Conservation (phyloP, 1,140 invertebrate species). For the Heliconius hewitsoni region DNA sequence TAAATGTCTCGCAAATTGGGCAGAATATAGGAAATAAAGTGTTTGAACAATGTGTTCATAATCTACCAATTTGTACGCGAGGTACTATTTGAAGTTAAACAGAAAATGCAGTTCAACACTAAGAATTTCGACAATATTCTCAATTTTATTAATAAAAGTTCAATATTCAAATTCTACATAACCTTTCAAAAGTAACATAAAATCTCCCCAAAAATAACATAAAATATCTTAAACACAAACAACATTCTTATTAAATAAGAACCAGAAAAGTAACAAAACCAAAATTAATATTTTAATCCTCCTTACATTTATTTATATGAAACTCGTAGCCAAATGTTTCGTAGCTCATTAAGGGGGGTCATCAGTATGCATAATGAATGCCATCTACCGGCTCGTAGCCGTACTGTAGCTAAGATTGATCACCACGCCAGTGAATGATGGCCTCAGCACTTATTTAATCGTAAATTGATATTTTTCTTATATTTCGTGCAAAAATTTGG, state of each 20-base stretch:
- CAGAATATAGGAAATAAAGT: no score
- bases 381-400: conserved; percentile 61
- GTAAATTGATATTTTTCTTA: conserved; percentile 6
- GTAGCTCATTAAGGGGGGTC: conserved; percentile 80
- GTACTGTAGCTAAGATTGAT: conserved; percentile 72
- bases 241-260: not conserved
- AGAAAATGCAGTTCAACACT: no score
- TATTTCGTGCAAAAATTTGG: not conserved
- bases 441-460: conserved; percentile 17
- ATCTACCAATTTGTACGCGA: fast-evolving
- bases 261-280: not conserved
- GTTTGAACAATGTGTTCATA: no score
- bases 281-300: not conserved
- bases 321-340: conserved; percentile 46
- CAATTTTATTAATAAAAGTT: no score
- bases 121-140: no score
- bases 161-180: no score
- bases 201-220: no score
- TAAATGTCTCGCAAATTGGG: no score
- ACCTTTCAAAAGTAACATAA: no score
- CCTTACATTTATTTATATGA: not conserved
- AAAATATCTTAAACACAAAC: not conserved
- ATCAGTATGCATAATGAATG: conserved; percentile 84
- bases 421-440: conserved; percentile 53
- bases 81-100: no score